These are phyloP conservation scores for Casuarius casuarius DNA, from an alignment of 2,113 vertebrate species.

Conservation along the genomic window DNA sequence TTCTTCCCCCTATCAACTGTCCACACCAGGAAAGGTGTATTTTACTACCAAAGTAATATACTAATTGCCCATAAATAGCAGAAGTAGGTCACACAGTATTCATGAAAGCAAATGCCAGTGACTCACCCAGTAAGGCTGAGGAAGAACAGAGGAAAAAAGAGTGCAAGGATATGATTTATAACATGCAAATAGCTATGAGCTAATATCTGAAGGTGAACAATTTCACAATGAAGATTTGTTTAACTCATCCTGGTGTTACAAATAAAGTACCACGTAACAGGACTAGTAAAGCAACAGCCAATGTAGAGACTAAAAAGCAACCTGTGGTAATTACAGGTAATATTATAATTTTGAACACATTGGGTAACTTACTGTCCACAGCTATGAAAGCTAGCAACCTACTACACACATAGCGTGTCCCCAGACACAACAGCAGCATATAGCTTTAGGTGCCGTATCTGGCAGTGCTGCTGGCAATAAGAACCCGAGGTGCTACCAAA, in stretches of 20 bases:
- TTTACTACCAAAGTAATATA: constrained; percentile 4
- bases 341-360: background rate
- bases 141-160: constrained; percentile 39
- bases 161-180: constrained; percentile 51
- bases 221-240: background rate
- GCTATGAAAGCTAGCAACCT: background rate
- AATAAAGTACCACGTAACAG: constrained; percentile 7
- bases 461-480: background rate
- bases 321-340: background rate
- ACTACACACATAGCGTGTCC: no score
- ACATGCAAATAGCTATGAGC: constrained; percentile 28
- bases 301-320: background rate
- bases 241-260: background rate
- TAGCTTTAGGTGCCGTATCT: background rate
- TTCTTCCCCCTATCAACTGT: background rate
- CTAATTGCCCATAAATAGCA: constrained; percentile 48
- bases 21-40: background rate
- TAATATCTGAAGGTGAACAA: background rate
- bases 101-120: constrained; percentile 68
- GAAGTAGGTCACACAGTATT: constrained; percentile 74
- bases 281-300: background rate
- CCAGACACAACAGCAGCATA: background rate
- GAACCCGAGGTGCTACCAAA: background rate
- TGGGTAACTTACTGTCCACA: background rate
- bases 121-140: constrained; percentile 55